Base-by-base conservation (phyloP, 1,140 invertebrate species). In the Listronotus oregonensis region DNA sequence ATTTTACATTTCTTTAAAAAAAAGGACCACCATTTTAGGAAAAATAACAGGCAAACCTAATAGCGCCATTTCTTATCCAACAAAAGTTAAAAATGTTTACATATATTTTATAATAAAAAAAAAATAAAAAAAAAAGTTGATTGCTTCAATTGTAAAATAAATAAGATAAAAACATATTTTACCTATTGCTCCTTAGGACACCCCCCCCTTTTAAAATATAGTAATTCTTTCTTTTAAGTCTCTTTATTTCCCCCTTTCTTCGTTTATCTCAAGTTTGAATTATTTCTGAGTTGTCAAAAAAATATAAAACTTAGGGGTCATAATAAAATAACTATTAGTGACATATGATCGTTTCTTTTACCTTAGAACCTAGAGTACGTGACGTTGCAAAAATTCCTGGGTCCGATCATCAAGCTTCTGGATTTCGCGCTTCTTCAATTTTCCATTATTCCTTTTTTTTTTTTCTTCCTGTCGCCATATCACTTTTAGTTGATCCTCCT, bases 381-480 rank as follows among this genome's bases (percentile, higher is more conserved):
- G 60, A 67, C 21, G 70, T 65, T 39, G 74, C 66, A 66, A 74
- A 77, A 51, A 51, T 73, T 49, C 69, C 73, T 9, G 73, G 73
- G 70, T 78, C 76, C 64, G 83, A 72, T 89, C 86, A 73, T 93
- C 90, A 44, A 93, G 60, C 89, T 92, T 34, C 89, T 86, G 0
- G 92, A 92, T 82, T 94, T 95, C 9, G 91, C 92, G 79, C 73
- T 91, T 91, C 68, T 90, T 91, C 51, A 95, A 80, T 81, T 94
- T 94, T 27, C 89, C 73, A 94, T 91, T 46, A 95, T 78, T 77
- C 90, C 90, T 76, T 93, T 92, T 76, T 91, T n/a, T n/a, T n/a
- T 92, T 71, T 93, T 93, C 50, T 89, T 87, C 55, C 83, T 78
- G 3, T 86, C 85, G 3, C 90, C 78, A 58, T 84, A 72, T 94